Evolutionary conservation across 2,797 vertebrate genomes (phyloP), one percentile per base, ranked within the genome.

Genomic region (Smutsia temminckii): DNA sequence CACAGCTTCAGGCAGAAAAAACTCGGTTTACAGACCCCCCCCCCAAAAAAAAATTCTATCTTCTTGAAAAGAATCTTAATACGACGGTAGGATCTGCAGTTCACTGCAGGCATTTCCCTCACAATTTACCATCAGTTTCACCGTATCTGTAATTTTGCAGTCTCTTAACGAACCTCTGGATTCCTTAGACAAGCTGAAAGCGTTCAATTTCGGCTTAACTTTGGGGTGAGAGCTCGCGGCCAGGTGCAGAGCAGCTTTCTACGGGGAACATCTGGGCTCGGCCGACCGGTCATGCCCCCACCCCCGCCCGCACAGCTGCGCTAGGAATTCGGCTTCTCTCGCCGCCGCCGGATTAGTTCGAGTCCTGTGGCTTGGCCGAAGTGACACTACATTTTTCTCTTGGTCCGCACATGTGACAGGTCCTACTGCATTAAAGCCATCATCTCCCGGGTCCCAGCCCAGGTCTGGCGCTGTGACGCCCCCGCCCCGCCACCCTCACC

Each of bases 21-120:
- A 32, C 83, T 71, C 69, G 13, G 68, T 86, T 85, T 53, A 72
- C 69, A 77, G 94, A 92, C 51, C 34, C 51, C 37, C 72, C 27
- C 49, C 14, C 1, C 23, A 42, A 10, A 5, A 17, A n/a, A 29
- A 69, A 29, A 6, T 10, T 40, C 61, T 37, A 34, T 92, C 89
- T 86, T 95, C 80, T 46, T 40, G 20, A 64, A 85, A 92, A 89
- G 49, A 69, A 75, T 55, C 81, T 88, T 86, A 40, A 46, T 42
- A 59, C 63, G 93, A 72, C 68, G 66, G 14, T 72, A 74, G 85
- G 59, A 71, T 88, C 94, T 95, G 97, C 96, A 92, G 95, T 66
- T 96, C 89, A 95, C 94, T 97, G 96, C 93, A 95, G 97, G 91
- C 94, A 93, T 96, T 64, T 92, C 77, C 71, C 88, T 79, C 51